Evolutionary conservation across 2,797 vertebrate genomes (phyloP).

Genomic region (Pempheris klunzingeri): DNA sequence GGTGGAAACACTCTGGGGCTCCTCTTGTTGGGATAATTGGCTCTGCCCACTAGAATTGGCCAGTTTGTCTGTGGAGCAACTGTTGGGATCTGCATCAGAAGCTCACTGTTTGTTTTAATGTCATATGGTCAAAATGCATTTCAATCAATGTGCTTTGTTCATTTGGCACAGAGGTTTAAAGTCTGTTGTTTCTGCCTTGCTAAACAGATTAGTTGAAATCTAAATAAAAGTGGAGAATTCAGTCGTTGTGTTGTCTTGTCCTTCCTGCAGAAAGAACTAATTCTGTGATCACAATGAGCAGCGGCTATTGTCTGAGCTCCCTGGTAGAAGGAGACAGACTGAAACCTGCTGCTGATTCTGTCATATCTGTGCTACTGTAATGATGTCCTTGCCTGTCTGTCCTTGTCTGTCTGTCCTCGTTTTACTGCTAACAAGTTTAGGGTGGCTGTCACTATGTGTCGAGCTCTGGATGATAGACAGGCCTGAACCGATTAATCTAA

Average conservation of each 20-base stretch:
- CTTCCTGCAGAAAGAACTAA: neutral
- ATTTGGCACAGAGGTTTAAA: conserved; percentile 24
- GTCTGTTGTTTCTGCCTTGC: conserved; percentile 5
- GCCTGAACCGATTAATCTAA: conserved; percentile 49
- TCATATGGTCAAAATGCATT: conserved; percentile 37
- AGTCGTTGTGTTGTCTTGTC: conserved; percentile 4
- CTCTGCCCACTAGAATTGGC: conserved; percentile 8
- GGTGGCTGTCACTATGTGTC: conserved; percentile 46
- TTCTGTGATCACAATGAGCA: conserved; percentile 8
- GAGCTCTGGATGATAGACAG: conserved; percentile 55
- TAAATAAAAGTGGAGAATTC: conserved; percentile 4
- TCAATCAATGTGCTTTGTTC: conserved; percentile 30
- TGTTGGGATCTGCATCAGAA: conserved; percentile 33
- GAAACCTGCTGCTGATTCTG: conserved; percentile 27
- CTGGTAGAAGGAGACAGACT: neutral
- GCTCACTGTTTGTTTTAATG: conserved; percentile 24
- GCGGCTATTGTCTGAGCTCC: conserved; percentile 5
- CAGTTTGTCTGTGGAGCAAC: conserved; percentile 34
- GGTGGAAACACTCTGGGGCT: conserved; percentile 25
- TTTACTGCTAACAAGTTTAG: conserved; percentile 42
- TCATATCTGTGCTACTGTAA: conserved; percentile 19
- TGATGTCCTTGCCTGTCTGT: conserved; percentile 31
- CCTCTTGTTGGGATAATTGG: conserved; percentile 52
- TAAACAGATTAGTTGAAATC: conserved; percentile 1
- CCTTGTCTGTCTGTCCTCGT: conserved; percentile 54